These are phyloP conservation scores for Eulemur rufifrons DNA, from an alignment of 2,113 vertebrate species.

Conservation along the genomic window DNA sequence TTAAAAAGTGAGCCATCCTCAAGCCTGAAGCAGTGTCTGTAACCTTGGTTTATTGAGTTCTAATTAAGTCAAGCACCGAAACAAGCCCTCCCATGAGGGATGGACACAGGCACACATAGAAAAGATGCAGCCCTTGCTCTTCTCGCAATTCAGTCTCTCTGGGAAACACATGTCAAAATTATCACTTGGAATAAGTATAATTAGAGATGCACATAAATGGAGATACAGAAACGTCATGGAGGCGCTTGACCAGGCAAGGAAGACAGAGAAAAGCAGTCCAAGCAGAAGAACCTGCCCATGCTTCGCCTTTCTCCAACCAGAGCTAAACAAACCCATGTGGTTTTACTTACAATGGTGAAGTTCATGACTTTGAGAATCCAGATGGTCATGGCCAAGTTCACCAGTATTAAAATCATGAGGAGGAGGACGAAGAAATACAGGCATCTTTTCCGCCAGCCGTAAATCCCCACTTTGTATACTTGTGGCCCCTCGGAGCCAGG, in stretches of 20 bases:
- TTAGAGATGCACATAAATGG: not conserved
- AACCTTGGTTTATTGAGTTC: not conserved
- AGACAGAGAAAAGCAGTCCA: not conserved
- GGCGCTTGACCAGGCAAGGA: not conserved
- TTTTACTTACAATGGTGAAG: conserved; percentile 98
- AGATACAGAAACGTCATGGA: not conserved
- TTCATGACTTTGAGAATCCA: conserved; percentile 99
- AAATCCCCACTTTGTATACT: conserved; percentile 99
- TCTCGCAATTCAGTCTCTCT: not conserved
- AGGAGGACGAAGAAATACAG: conserved; percentile 99
- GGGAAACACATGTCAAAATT: not conserved
- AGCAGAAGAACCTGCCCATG: no score
- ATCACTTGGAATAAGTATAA: not conserved
- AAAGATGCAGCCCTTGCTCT: not conserved
- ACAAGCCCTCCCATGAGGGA: not conserved
- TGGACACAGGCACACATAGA: not conserved
- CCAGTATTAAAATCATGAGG: conserved; percentile 98
- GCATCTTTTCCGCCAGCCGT: conserved; percentile 99
- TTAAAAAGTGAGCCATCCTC: not conserved
- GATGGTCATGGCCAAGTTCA: conserved; percentile 99
- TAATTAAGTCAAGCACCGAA: not conserved
- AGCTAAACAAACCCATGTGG: not conserved
- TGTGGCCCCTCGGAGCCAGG: conserved; percentile 95
- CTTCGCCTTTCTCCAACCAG: no score
- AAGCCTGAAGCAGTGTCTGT: not conserved